Conservation (phyloP, 2,113 vertebrate species). For the Entelurus aequoreus region DNA sequence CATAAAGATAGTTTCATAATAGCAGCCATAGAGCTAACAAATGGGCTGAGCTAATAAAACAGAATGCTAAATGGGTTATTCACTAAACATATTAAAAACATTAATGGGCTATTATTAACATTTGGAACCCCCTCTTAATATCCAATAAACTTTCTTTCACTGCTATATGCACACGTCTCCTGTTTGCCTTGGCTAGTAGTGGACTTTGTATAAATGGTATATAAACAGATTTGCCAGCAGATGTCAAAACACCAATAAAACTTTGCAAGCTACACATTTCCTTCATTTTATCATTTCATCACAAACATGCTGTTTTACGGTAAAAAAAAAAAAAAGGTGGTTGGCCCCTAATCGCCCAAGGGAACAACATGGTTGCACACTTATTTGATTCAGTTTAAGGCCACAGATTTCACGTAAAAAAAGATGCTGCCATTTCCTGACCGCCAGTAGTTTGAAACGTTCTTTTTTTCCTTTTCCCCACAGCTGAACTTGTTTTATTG, state of each 20-base stretch:
- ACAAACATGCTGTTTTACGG: neutral
- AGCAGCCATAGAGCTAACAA: conserved; percentile 19
- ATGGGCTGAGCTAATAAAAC: conserved; percentile 14
- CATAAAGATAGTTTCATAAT: conserved; percentile 42
- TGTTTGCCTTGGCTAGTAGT: neutral
- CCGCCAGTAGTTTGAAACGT: neutral
- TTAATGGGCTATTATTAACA: conserved; percentile 19
- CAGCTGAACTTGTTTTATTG: neutral
- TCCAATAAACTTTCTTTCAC: conserved; percentile 1
- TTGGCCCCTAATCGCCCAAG: neutral
- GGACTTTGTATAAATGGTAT: neutral
- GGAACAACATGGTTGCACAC: neutral
- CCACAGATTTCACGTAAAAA: neutral
- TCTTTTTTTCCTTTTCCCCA: neutral
- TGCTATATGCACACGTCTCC: neutral
- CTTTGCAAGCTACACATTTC: neutral
- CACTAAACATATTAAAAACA: conserved; percentile 8
- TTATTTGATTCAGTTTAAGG: conserved; percentile 6
- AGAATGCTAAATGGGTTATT: conserved; percentile 10
- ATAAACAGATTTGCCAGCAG: neutral
- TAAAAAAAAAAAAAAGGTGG: neutral
- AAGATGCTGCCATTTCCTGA: neutral
- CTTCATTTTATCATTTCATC: neutral
- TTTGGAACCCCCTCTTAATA: conserved; percentile 12
- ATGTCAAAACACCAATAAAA: neutral